Conservation (phyloP, 2,888 invertebrate species). For the Agrochola lychnidis region DNA sequence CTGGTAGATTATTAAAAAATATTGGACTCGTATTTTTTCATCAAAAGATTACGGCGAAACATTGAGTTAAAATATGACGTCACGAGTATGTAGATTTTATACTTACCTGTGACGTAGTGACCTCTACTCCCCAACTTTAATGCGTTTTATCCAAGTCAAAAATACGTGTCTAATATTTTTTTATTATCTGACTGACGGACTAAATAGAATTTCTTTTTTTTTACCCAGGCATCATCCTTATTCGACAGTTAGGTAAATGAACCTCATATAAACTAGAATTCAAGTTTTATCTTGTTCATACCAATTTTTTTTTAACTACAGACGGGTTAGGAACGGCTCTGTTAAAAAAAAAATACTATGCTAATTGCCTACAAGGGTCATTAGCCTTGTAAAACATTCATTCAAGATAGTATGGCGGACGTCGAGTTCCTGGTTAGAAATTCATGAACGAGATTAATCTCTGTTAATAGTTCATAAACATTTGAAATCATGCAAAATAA, state of each 20-base stretch:
- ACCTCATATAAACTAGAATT: neutral
- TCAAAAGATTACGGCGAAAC: too few species aligned
- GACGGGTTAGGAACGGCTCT: neutral
- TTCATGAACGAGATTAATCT: neutral
- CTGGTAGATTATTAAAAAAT: too few species aligned
- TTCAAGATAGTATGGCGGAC: slow-evolving; percentile 26
- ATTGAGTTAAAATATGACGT: too few species aligned
- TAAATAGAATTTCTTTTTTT: too few species aligned
- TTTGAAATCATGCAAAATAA: neutral
- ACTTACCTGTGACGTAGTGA: too few species aligned
- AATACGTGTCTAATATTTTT: too few species aligned
- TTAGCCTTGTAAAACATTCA: slow-evolving; percentile 19
- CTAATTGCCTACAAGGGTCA: slow-evolving; percentile 38
- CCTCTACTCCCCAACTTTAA: too few species aligned
- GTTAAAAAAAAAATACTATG: slow-evolving; percentile 15
- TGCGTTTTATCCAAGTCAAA: too few species aligned
- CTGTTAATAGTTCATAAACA: neutral
- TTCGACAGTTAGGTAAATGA: neutral
- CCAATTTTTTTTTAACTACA: neutral
- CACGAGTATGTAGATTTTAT: too few species aligned
- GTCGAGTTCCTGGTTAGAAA: slow-evolving; percentile 12
- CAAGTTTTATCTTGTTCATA: neutral
- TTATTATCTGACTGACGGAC: too few species aligned
- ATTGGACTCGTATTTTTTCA: too few species aligned
- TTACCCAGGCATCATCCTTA: too few species aligned